phyloP scores from a whole-genome alignment of 2,888 invertebrate genomes.

The Cyclophora punctaria region DNA sequence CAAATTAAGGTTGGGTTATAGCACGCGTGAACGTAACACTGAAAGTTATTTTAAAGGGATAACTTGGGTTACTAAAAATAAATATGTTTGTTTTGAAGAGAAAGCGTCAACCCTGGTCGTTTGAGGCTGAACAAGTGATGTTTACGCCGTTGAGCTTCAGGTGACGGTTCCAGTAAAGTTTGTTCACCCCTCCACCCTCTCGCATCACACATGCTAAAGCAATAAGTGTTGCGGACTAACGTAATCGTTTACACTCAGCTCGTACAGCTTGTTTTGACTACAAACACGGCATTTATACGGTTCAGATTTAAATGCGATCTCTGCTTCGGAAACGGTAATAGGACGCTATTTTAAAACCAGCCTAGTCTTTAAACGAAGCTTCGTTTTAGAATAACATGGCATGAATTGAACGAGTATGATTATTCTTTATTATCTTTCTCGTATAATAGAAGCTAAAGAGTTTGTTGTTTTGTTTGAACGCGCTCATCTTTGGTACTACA shows the following conservation, averaged over 20 bases:
- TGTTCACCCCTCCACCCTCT: slow-evolving; percentile 36
- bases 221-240: not conserved
- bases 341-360: too few relatives aligned
- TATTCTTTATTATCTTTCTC: too few relatives aligned
- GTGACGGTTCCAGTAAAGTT: slow-evolving; percentile 53
- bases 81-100: slow-evolving; percentile 16
- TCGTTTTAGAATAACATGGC: too few relatives aligned
- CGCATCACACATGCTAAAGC: slow-evolving; percentile 25
- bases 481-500: too few relatives aligned
- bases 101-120: slow-evolving; percentile 42
- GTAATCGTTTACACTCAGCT: not conserved
- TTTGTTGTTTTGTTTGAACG: too few relatives aligned
- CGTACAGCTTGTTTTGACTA: too few relatives aligned
- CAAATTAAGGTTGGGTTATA: slow-evolving; percentile 11
- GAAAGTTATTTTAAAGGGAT: slow-evolving; percentile 7
- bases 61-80: slow-evolving; percentile 18
- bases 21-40: slow-evolving; percentile 7
- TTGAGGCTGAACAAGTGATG: slow-evolving; percentile 35
- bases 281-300: too few relatives aligned
- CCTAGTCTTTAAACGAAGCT: too few relatives aligned
- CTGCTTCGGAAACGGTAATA: too few relatives aligned
- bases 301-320: too few relatives aligned
- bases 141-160: slow-evolving; percentile 53
- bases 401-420: too few relatives aligned
- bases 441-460: too few relatives aligned